Conservation (phyloP, 2,888 invertebrate species). For the Ophion ellenae region DNA sequence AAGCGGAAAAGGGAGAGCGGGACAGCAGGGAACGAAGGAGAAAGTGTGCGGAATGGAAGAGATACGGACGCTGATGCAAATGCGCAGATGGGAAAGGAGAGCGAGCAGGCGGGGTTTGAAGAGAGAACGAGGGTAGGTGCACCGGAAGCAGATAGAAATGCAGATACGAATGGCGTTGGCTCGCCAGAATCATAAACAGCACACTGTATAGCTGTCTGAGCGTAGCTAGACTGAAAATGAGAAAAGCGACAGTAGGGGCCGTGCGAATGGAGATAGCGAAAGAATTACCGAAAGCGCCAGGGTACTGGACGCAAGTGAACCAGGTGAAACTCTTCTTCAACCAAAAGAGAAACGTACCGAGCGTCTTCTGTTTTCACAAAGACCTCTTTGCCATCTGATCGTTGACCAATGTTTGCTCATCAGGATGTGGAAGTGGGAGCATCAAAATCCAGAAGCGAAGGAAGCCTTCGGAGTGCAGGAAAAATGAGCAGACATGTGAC, state of each 20-base stretch:
- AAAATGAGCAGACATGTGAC: background rate
- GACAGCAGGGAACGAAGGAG: conserved; percentile 55
- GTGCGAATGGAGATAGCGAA: conserved; percentile 44
- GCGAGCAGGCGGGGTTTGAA: conserved; percentile 45
- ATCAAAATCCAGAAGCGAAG: background rate
- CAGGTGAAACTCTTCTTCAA: conserved; percentile 67
- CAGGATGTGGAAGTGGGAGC: background rate
- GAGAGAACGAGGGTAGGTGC: conserved; percentile 53
- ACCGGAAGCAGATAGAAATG: conserved; percentile 78
- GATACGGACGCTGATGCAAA: conserved; percentile 71
- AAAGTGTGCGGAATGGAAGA: conserved; percentile 65
- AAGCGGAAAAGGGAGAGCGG: conserved; percentile 71
- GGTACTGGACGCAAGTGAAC: conserved; percentile 46
- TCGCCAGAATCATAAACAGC: conserved; percentile 52
- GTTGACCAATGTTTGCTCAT: conserved; percentile 36
- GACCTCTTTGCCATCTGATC: conserved; percentile 41
- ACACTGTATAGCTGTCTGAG: conserved; percentile 12
- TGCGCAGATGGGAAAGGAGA: conserved; percentile 70
- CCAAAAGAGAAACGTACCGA: conserved; percentile 49
- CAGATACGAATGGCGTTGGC: conserved; percentile 71
- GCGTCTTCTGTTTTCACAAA: conserved; percentile 41
- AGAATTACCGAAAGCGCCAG: conserved; percentile 30
- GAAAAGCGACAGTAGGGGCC: conserved; percentile 55
- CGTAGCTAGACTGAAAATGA: conserved; percentile 55
- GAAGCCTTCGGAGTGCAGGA: conserved; percentile 3